Base-by-base conservation (phyloP, 2,797 vertebrate genomes). In the Tapera naevia region DNA sequence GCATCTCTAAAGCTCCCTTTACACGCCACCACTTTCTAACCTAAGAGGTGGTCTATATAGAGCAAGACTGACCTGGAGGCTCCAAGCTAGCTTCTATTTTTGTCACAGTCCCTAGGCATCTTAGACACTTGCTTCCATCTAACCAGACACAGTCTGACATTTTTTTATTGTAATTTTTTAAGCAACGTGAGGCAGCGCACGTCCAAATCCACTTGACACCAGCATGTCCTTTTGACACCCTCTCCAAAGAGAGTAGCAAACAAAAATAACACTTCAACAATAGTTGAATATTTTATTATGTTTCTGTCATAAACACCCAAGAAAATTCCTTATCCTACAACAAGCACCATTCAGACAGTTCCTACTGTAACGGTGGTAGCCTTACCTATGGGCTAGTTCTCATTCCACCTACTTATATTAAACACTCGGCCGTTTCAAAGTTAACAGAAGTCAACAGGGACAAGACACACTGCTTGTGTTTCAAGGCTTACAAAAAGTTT, bases 401-500 rank as follows among this genome's bases (percentile, higher is more conserved):
- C 50, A 72, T 88, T 89, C 51, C 82, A 88, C 33, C 39, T 66
- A 69, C 39, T 78, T 78, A 45, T 21, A 75, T 16, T 66, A 85
- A 91, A 92, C 41, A 65, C 46, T 35, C 60, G 54, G 57, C 28
- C 65, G 58, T 91, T 93, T 91, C 58, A 76, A 70, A 96, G 62
- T 46, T 65, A 89, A 37, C 54, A 86, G 76, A 94, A 94, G 89
- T 81, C 87, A 95, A 75, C 58, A 65, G 66, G 85, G 56, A 88
- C 56, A 88, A 91, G 76, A 94, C 80, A 92, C n/a, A 56, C 48
- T 46, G 39, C 83, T 96, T 91, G 64, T 54, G 60, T 93, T 95
- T 93, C 95, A 85, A 90, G 75, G 41, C 89, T 84, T 76, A 91
- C 57, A 92, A 83, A 95, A 92, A 80, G 65, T 86, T 92, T 76